These are phyloP conservation scores for Drosophila ercepeae DNA, from an alignment of 1,140 invertebrate genomes.

Conservation along the genomic window DNA sequence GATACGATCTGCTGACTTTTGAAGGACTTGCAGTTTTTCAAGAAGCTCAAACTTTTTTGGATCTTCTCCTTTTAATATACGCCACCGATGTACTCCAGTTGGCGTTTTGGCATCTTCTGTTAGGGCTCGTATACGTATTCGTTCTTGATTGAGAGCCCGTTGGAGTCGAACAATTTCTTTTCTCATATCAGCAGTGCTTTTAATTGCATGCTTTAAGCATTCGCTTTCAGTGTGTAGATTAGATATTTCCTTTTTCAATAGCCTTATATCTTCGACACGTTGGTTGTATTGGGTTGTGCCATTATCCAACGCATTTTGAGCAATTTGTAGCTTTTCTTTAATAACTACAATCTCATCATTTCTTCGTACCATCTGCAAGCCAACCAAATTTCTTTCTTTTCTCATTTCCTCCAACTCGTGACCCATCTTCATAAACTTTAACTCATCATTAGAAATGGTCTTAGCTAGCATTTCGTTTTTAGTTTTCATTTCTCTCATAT, in stretches of 20 bases:
- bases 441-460: constrained; percentile 85
- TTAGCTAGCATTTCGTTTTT: constrained; percentile 85
- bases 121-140: constrained; percentile 89
- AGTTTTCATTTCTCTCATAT: constrained; percentile 85
- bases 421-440: constrained; percentile 85
- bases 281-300: constrained; percentile 88
- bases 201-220: constrained; percentile 86
- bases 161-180: constrained; percentile 91
- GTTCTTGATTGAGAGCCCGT: constrained; percentile 89
- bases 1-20: constrained; percentile 84
- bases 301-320: constrained; percentile 88
- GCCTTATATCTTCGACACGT: constrained; percentile 89
- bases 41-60: constrained; percentile 88
- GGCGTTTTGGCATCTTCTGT: constrained; percentile 92
- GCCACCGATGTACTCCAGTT: constrained; percentile 91
- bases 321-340: constrained; percentile 89
- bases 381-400: constrained; percentile 89
- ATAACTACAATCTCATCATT: constrained; percentile 90
- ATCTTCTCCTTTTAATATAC: constrained; percentile 89
- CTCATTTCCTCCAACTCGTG: constrained; percentile 88
- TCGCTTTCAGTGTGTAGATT: constrained; percentile 87
- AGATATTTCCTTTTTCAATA: constrained; percentile 90
- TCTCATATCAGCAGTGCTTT: constrained; percentile 87
- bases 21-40: constrained; percentile 88
- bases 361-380: constrained; percentile 89